phyloP scores from a whole-genome alignment of 2,797 vertebrate genomes.

The Tolypeutes matacus region DNA sequence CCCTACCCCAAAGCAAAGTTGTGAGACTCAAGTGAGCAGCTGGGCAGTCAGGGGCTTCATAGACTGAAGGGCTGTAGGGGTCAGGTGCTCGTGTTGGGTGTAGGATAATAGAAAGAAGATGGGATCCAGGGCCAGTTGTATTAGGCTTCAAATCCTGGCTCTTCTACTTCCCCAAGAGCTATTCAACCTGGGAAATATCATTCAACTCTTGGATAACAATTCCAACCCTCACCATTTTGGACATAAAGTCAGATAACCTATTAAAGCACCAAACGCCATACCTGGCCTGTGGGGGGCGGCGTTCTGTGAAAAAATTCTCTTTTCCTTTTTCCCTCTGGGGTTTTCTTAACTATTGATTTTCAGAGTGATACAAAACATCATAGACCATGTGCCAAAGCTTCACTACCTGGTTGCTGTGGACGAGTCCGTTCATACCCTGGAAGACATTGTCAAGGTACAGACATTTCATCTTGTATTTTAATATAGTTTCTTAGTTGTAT shows the following conservation, averaged over 20 bases:
- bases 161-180: neutral
- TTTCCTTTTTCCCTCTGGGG: neutral
- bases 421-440: slow-evolving; percentile 89
- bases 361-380: slow-evolving; percentile 93
- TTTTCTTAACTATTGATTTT: neutral
- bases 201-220: neutral
- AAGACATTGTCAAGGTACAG: slow-evolving; percentile 92
- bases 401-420: slow-evolving; percentile 95
- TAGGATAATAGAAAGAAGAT: neutral
- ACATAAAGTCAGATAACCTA: too few relatives aligned
- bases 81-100: too few relatives aligned
- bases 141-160: neutral
- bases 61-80: rapidly evolving
- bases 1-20: neutral
- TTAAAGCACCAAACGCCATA: too few relatives aligned
- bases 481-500: rapidly evolving
- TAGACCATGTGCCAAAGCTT: slow-evolving; percentile 89
- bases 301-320: neutral
- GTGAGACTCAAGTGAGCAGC: rapidly evolving
- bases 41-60: neutral
- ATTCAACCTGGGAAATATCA: neutral
- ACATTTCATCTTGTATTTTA: rapidly evolving
- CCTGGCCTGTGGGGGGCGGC: rapidly evolving
- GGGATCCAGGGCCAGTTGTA: too few relatives aligned
- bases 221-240: neutral